phyloP scores from a whole-genome alignment of 2,113 vertebrate species.

The Trogon surrucura region DNA sequence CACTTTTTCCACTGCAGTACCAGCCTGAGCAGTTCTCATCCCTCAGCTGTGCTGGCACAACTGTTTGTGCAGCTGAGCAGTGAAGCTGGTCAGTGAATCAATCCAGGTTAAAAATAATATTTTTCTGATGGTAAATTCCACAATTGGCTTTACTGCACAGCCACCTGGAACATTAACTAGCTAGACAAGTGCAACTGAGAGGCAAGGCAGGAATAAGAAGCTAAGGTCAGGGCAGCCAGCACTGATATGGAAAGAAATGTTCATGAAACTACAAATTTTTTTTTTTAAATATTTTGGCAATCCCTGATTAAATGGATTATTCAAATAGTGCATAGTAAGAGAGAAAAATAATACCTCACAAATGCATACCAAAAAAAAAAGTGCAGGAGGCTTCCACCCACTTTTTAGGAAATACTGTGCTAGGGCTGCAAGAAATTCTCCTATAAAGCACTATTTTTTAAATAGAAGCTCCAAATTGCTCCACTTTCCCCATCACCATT shows the following conservation, averaged over 20 bases:
- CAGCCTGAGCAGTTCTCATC: conserved; percentile 28
- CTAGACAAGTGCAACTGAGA: background rate
- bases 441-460: background rate
- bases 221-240: background rate
- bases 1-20: conserved; percentile 52
- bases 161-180: conserved; percentile 58
- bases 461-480: background rate
- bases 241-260: conserved; percentile 8
- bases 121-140: conserved; percentile 68
- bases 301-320: background rate
- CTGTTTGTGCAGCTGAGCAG: conserved; percentile 66
- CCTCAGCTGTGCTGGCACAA: conserved; percentile 61
- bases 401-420: background rate
- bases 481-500: background rate
- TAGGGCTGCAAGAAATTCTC: background rate
- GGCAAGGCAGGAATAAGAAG: conserved; percentile 7
- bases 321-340: background rate
- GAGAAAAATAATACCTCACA: background rate
- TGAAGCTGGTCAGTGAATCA: conserved; percentile 7
- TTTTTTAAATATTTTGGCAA: background rate
- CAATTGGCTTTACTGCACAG: conserved; percentile 38
- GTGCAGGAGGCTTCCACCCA: background rate
- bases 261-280: background rate
- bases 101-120: conserved; percentile 70
- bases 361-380: background rate